Evolutionary conservation across 2,797 vertebrate species (phyloP), one percentile per base, ranked within the genome.

Genomic region (Cryptoprocta ferox): DNA sequence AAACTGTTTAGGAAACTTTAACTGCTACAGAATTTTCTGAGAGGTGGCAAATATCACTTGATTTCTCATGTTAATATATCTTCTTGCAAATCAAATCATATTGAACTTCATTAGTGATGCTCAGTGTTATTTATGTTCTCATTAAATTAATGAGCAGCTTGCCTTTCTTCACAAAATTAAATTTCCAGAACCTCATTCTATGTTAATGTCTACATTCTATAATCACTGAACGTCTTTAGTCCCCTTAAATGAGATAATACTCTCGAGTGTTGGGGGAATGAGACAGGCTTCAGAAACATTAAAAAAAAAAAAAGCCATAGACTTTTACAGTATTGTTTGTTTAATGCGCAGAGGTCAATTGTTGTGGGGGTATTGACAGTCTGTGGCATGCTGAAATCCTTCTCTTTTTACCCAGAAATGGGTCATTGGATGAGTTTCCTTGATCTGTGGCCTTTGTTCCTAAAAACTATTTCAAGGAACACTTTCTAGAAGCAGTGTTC

Each of bases 161-260:
- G 45, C 73, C 63, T 97, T 97, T 97, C 93, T 88, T 95, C 66
- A 61, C 39, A 80, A 95, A 95, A 90, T 95, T 95, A 88, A 95
- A 90, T 97, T 94, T 91, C 85, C 78, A 75, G 83, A 91, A 73
- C 88, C 59, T 89, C 68, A 70, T 75, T 91, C 82, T 75, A 66
- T 84, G 93, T 94, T 63, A 42, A 42, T 24, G 11, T 83, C 93
- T 91, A 1, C 4, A 13, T 73, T 68, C 56, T 80, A 32, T 93
- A 84, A 91, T 90, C 78, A 91, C 37, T 14, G 42, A 82, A 73
- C 50, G 21, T 12, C 61, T 95, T 88, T 76, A 81, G 89, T 91
- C 37, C 15, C 32, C 11, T 83, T 76, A 50, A 75, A 59, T 88
- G n/a, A 53, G 42, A 63, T 8, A n/a, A 78, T 87, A 45, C 35